Percentiles rank a stretch among this genome's conserved stretches.
phyloP scores from a whole-genome alignment of 2,797 vertebrate species.

The Buphagus erythrorhynchus region DNA sequence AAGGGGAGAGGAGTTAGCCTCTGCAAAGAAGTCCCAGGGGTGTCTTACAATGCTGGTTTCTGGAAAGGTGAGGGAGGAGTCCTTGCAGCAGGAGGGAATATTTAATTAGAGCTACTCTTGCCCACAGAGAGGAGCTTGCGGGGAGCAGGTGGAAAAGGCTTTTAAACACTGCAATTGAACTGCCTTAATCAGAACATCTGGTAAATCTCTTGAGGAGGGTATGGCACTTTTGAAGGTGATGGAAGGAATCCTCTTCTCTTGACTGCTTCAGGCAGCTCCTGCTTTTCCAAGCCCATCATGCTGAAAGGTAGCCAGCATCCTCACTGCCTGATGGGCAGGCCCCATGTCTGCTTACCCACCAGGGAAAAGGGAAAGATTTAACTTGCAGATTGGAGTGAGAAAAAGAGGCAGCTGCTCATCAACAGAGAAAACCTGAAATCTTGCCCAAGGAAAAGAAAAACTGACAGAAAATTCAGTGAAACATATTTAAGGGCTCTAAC shows the following conservation, averaged over 20 bases:
- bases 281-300: neutral
- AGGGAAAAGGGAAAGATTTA: neutral
- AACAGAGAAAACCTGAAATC: neutral
- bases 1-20: neutral
- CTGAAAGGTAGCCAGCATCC: neutral
- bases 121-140: neutral
- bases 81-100: conserved; percentile 8
- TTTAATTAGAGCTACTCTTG: conserved; percentile 46
- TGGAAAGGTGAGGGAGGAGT: conserved; percentile 44
- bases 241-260: conserved; percentile 13
- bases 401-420: neutral
- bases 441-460: neutral
- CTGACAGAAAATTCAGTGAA: neutral
- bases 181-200: conserved; percentile 68
- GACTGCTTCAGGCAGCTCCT: neutral
- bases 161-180: conserved; percentile 48
- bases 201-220: conserved; percentile 22
- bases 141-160: conserved; percentile 42
- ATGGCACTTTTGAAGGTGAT: conserved; percentile 10
- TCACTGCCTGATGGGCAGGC: rapidly evolving
- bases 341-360: rapidly evolving
- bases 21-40: neutral
- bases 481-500: neutral
- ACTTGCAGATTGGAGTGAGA: neutral
- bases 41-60: neutral